Percentiles rank a stretch among this genome's conserved stretches.
These are phyloP conservation scores for Artemia sinica DNA, from an alignment of 2,888 invertebrate species.

Conservation along the genomic window DNA sequence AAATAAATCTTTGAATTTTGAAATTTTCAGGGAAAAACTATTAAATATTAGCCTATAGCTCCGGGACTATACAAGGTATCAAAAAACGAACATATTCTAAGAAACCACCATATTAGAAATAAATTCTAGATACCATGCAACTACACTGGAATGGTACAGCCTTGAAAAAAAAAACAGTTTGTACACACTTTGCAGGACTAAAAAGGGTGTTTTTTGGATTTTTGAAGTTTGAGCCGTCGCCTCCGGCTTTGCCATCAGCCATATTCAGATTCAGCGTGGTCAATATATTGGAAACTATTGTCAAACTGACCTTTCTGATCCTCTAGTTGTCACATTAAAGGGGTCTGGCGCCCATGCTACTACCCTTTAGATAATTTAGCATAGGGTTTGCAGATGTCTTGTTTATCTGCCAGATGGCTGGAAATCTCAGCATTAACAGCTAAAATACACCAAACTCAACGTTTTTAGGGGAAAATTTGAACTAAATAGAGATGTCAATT, in stretches of 20 bases:
- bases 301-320: slow-evolving; percentile 2
- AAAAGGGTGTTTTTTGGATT: neutral
- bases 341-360: slow-evolving; percentile 12
- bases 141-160: neutral
- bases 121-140: neutral
- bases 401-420: too few relatives aligned
- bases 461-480: too few relatives aligned
- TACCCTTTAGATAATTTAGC: too few relatives aligned
- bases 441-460: too few relatives aligned
- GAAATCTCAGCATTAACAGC: too few relatives aligned
- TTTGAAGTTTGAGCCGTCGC: neutral
- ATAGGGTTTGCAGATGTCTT: too few relatives aligned
- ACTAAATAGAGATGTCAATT: too few relatives aligned
- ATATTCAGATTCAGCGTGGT: slow-evolving; percentile 4
- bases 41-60: neutral
- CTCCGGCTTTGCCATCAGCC: slow-evolving; percentile 3
- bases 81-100: neutral
- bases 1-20: neutral
- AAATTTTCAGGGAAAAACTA: slow-evolving; percentile 4
- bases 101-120: neutral
- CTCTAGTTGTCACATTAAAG: neutral
- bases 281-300: neutral
- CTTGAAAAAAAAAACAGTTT: neutral
- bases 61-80: neutral
- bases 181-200: neutral